Evolutionary conservation across 1,140 invertebrate species (phyloP).

Genomic region (Wasmannia auropunctata): DNA sequence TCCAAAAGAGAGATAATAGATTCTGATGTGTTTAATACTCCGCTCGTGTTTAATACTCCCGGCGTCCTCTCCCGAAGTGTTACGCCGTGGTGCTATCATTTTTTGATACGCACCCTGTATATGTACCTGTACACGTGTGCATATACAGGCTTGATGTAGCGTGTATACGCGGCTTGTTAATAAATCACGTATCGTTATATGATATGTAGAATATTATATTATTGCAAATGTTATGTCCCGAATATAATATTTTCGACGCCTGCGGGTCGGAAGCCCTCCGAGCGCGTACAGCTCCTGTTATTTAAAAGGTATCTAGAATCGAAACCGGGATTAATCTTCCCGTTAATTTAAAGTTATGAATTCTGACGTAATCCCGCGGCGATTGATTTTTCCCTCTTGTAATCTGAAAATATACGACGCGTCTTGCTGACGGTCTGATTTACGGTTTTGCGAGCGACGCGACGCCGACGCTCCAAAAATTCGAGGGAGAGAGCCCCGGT

Average conservation of each 20-base stretch:
- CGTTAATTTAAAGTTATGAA: constrained; percentile 19
- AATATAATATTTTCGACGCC: constrained; percentile 33
- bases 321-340: neutral
- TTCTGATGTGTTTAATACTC: constrained; percentile 49
- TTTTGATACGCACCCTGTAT: constrained; percentile 53
- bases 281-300: neutral
- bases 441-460: constrained; percentile 7
- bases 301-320: constrained; percentile 29
- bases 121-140: neutral
- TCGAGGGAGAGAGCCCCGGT: constrained; percentile 39
- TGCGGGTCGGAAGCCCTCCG: constrained; percentile 4
- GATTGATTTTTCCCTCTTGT: constrained; percentile 31
- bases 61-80: constrained; percentile 55
- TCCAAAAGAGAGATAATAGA: constrained; percentile 55
- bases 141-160: constrained; percentile 1
- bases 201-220: constrained; percentile 37
- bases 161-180: constrained; percentile 46
- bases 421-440: constrained; percentile 46
- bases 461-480: constrained; percentile 45
- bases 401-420: constrained; percentile 48
- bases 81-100: constrained; percentile 50
- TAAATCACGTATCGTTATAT: constrained; percentile 21
- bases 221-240: neutral
- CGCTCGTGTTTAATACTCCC: constrained; percentile 10
- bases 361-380: constrained; percentile 4